Conservation (phyloP, 2,888 invertebrate genomes). For the Laothoe populi region DNA sequence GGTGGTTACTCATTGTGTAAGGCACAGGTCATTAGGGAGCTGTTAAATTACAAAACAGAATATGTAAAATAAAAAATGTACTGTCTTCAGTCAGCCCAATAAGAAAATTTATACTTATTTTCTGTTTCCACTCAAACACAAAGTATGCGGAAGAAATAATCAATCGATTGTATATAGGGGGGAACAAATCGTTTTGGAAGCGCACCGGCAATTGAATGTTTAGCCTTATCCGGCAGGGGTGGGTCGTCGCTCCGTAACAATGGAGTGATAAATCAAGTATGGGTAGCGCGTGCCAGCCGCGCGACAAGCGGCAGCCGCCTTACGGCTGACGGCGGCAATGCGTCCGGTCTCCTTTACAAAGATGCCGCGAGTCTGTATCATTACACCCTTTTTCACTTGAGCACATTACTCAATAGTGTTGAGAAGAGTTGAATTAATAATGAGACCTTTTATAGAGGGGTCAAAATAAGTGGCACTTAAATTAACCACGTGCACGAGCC, state of each 20-base stretch:
- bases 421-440: constrained; percentile 32
- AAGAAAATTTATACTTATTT: background rate
- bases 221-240: constrained; percentile 79
- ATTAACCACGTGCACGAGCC: constrained; percentile 6
- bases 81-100: background rate
- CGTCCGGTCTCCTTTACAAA: constrained; percentile 65
- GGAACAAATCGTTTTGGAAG: constrained; percentile 79
- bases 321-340: constrained; percentile 49
- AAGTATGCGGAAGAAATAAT: constrained; percentile 62
- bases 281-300: constrained; percentile 75
- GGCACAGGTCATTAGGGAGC: too few species aligned
- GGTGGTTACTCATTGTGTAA: too few species aligned
- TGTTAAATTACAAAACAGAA: too few species aligned
- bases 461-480: constrained; percentile 18
- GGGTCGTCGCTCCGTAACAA: constrained; percentile 78
- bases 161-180: constrained; percentile 69
- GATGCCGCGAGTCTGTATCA: constrained; percentile 56
- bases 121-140: constrained; percentile 43
- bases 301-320: constrained; percentile 45
- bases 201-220: constrained; percentile 82
- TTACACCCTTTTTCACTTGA: constrained; percentile 37
- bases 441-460: constrained; percentile 25
- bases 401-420: constrained; percentile 36
- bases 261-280: constrained; percentile 84
- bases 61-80: too few species aligned